Evolutionary conservation across 2,113 vertebrate species (phyloP).

Genomic region (Anser cygnoides): DNA sequence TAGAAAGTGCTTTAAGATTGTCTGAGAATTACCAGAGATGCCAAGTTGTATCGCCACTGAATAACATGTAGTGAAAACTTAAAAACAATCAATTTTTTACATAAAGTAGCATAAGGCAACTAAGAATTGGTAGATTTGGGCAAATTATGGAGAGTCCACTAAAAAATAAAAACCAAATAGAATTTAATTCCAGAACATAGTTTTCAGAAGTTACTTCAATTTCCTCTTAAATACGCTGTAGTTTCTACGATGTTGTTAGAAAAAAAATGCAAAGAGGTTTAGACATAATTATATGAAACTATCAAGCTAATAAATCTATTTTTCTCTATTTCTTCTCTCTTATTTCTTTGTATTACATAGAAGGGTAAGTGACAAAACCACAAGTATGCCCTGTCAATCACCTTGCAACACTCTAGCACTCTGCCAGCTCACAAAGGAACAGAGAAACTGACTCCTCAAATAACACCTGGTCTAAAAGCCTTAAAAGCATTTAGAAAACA

Average conservation of each 20-base stretch:
- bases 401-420: background rate
- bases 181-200: background rate
- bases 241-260: background rate
- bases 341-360: background rate
- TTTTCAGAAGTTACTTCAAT: background rate
- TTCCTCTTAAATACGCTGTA: background rate
- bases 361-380: background rate
- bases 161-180: background rate
- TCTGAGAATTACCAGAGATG: background rate
- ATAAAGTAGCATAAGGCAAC: background rate
- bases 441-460: background rate
- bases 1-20: background rate
- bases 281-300: background rate
- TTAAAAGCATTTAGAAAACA: conserved; percentile 21
- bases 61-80: background rate
- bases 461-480: conserved; percentile 14
- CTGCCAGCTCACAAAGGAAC: conserved; percentile 3
- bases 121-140: background rate
- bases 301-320: background rate
- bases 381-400: background rate
- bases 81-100: background rate
- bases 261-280: background rate
- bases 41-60: background rate
- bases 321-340: background rate
- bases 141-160: background rate